A percentile compares a stretch with the other conserved stretches of the same genome.
These are phyloP conservation scores for Zootoca vivipara DNA, from an alignment of 2,113 vertebrate genomes.

Conservation along the genomic window DNA sequence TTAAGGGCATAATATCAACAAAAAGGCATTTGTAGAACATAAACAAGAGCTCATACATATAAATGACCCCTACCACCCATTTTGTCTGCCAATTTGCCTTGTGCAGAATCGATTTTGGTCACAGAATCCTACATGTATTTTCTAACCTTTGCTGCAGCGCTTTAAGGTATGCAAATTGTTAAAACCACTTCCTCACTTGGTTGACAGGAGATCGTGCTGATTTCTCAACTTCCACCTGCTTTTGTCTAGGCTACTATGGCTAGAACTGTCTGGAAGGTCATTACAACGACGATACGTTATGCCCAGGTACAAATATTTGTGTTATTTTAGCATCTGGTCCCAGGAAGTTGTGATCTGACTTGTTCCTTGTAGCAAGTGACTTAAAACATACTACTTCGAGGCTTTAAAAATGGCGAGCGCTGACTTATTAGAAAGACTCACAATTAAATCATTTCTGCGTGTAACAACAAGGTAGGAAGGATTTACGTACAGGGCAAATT, in stretches of 20 bases:
- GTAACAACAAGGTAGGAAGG: background rate
- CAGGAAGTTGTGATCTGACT: constrained; percentile 15
- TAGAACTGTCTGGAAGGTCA: constrained; percentile 1
- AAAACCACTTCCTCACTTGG: background rate
- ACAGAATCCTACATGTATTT: background rate
- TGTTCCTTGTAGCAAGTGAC: background rate
- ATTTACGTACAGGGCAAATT: background rate
- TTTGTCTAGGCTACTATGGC: constrained; percentile 8
- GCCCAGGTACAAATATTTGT: constrained; percentile 15
- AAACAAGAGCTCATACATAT: background rate
- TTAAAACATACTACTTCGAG: background rate
- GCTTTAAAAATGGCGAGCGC: background rate
- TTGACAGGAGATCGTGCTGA: background rate
- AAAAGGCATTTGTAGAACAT: background rate
- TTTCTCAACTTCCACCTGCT: background rate
- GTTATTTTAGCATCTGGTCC: background rate
- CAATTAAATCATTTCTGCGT: background rate
- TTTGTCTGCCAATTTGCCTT: background rate
- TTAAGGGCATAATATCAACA: background rate
- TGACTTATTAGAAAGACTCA: background rate
- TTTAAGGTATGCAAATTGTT: background rate
- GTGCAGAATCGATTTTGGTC: background rate
- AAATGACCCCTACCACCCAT: background rate
- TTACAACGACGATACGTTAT: background rate
- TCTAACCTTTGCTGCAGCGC: background rate